These are phyloP conservation scores for Spilogale gracilis DNA, from an alignment of 2,113 vertebrate species.

Conservation along the genomic window DNA sequence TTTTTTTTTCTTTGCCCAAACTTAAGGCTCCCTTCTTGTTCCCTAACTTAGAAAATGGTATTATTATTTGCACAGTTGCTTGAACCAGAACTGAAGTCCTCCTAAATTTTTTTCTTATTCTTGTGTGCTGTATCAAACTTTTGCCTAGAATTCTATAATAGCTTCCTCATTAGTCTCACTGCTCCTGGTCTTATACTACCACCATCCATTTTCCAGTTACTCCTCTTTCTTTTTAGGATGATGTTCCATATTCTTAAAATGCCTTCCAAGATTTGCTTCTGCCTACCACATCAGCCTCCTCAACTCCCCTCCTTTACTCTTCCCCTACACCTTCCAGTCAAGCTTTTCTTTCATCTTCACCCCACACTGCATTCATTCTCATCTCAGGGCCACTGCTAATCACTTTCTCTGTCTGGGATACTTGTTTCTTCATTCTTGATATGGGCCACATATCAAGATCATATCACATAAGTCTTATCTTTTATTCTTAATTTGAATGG, in stretches of 20 bases:
- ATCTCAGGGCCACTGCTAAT: neutral
- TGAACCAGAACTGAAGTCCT: neutral
- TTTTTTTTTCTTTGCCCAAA: neutral
- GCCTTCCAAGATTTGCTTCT: conserved; percentile 3
- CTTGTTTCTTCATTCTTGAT: conserved; percentile 8
- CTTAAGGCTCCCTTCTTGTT: neutral
- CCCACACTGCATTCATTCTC: neutral
- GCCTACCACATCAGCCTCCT: neutral
- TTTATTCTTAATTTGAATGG: conserved; percentile 55
- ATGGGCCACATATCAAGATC: neutral
- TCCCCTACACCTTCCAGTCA: neutral
- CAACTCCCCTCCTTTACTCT: neutral
- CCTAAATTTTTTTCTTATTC: neutral
- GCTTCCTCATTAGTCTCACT: neutral
- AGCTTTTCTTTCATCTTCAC: neutral
- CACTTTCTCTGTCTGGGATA: neutral
- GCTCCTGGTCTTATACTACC: neutral
- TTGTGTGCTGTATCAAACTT: neutral
- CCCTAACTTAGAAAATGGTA: neutral
- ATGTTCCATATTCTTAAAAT: neutral
- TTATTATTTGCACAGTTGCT: neutral
- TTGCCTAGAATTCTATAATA: neutral
- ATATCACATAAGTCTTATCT: neutral
- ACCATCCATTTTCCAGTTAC: neutral
- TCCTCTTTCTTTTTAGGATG: neutral